Evolutionary conservation across 2,888 invertebrate species (phyloP).

Genomic region (Pandemis cinnamomeana): DNA sequence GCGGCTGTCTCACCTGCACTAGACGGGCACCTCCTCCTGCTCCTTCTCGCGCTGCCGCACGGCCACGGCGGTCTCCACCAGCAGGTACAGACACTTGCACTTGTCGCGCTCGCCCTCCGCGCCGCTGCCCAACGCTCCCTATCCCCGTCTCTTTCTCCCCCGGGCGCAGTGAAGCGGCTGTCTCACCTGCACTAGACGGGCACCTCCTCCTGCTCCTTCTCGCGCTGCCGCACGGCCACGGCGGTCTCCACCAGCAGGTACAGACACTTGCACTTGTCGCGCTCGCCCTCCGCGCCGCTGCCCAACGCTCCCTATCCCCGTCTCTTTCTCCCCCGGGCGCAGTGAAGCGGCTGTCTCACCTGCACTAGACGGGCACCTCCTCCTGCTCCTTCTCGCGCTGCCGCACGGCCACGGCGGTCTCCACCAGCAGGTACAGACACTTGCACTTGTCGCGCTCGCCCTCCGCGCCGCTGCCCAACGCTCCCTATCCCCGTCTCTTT

Average conservation of each 20-base stretch:
- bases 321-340: not conserved
- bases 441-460: slow-evolving; percentile 91
- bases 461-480: slow-evolving; percentile 61
- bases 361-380: slow-evolving; percentile 84
- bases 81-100: slow-evolving; percentile 92
- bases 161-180: no score
- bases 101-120: slow-evolving; percentile 86
- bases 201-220: slow-evolving; percentile 87
- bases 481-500: slow-evolving; percentile 36
- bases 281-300: slow-evolving; percentile 70
- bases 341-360: no score
- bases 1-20: slow-evolving; percentile 50
- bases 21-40: slow-evolving; percentile 86
- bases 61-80: slow-evolving; percentile 94
- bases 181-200: slow-evolving; percentile 74
- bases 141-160: slow-evolving; percentile 28
- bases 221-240: slow-evolving; percentile 90
- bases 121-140: slow-evolving; percentile 65
- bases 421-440: slow-evolving; percentile 93
- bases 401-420: slow-evolving; percentile 93
- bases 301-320: slow-evolving; percentile 66
- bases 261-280: slow-evolving; percentile 93
- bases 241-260: slow-evolving; percentile 95
- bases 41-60: slow-evolving; percentile 91
- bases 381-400: slow-evolving; percentile 89